Base-by-base conservation (phyloP, 2,888 invertebrate genomes). In the Nemurella pictetii region DNA sequence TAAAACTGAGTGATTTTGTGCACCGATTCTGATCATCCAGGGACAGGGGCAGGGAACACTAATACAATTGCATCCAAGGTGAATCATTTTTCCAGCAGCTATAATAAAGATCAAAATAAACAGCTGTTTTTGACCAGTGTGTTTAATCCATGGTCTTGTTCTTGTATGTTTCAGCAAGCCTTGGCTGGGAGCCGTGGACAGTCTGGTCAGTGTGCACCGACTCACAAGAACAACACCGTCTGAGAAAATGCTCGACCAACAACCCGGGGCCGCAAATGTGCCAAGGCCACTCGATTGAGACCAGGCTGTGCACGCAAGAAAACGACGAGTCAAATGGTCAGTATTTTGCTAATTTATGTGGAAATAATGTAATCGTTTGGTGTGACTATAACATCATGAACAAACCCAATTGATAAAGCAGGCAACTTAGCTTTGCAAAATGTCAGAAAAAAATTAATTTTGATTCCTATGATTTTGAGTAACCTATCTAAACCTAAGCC, bases 101-200 rank as follows among this genome's bases (percentile, higher is more conserved):
- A n/a, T n/a, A n/a, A n/a, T n/a, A n/a, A n/a, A n/a, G n/a, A n/a
- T n/a, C n/a, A n/a, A n/a, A n/a, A n/a, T n/a, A n/a, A n/a, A n/a
- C n/a, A n/a, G n/a, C n/a, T n/a, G n/a, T n/a, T n/a, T n/a, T n/a
- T n/a, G n/a, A n/a, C n/a, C n/a, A n/a, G n/a, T n/a, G n/a, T n/a
- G n/a, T n/a, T n/a, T n/a, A n/a, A n/a, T n/a, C n/a, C n/a, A n/a
- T 55, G 9, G 55, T 55, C 12, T 35, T 35, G 35, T 35, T 55
- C 55, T 74, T 29, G 20, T 80, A 81, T 85, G 73, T 90, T 87
- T 87, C 88, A 90, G 95, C 95, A 72, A 92, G 94, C 89, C 91
- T 93, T 0, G 94, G 94, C 9, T 96, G 96, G 96, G 94, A 94
- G 82, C 90, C 91, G 26, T 97, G 96, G 96, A 93, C 94, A 0